A percentile compares a stretch with the other conserved stretches of the same genome.
Evolutionary conservation across 1,140 invertebrate species (phyloP).

Genomic region (Drusus annulatus): DNA sequence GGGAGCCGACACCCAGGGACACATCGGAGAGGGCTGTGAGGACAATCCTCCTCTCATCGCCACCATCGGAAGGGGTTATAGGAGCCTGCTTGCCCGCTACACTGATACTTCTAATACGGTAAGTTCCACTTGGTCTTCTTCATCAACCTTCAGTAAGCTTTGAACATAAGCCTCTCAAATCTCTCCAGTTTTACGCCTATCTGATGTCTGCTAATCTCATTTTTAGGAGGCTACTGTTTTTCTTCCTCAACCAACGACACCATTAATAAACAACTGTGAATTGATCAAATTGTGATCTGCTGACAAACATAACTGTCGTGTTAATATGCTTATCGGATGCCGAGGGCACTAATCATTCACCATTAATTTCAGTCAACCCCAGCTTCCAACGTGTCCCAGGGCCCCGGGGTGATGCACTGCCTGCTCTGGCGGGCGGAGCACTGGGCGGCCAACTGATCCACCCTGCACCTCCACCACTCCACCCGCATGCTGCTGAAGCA

Average conservation of each 20-base stretch:
- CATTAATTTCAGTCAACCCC: constrained; percentile 43
- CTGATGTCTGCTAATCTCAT: too few species aligned
- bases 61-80: constrained; percentile 88
- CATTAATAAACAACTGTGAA: too few species aligned
- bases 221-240: too few species aligned
- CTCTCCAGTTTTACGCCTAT: too few species aligned
- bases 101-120: constrained; percentile 73
- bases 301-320: too few species aligned
- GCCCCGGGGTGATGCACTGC: constrained; percentile 78
- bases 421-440: constrained; percentile 82
- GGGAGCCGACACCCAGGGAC: constrained; percentile 65
- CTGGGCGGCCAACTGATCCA: constrained; percentile 76
- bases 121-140: constrained; percentile 11
- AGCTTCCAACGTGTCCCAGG: constrained; percentile 60
- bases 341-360: too few species aligned
- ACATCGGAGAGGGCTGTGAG: constrained; percentile 63
- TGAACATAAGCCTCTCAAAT: too few species aligned
- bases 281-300: too few species aligned
- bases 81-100: constrained; percentile 83
- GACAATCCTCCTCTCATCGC: constrained; percentile 75
- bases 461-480: constrained; percentile 2
- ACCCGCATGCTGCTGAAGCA: constrained; percentile 28
- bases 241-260: too few species aligned
- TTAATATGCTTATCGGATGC: too few species aligned
- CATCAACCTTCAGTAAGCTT: too few species aligned